phyloP scores from a whole-genome alignment of 2,797 vertebrate species.

The Sitta carolinensis region DNA sequence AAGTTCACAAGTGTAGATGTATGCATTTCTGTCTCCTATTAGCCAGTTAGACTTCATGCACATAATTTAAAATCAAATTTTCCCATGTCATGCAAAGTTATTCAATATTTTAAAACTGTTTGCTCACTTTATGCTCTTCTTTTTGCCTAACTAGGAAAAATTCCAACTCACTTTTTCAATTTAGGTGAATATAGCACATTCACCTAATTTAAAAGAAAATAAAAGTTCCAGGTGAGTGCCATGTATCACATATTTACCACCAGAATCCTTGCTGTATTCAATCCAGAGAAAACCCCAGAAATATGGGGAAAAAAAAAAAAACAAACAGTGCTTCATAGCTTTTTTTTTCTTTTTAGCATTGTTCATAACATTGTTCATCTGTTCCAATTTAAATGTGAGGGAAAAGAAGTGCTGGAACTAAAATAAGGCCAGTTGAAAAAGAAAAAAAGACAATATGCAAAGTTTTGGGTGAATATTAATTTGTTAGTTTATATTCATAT shows the following conservation, averaged over 20 bases:
- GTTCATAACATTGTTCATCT: neutral
- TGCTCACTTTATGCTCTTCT: neutral
- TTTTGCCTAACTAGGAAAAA: neutral
- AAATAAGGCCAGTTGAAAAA: neutral
- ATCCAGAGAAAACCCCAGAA: neutral
- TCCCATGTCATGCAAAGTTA: neutral
- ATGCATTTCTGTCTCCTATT: neutral
- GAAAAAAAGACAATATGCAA: neutral
- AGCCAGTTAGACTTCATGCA: neutral
- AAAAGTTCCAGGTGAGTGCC: neutral
- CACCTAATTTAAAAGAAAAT: neutral
- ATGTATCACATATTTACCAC: neutral
- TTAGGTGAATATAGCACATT: neutral
- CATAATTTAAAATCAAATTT: neutral
- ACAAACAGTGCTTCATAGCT: rapidly evolving
- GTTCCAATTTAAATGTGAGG: neutral
- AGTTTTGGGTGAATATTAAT: neutral
- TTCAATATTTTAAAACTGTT: neutral
- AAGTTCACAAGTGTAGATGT: neutral
- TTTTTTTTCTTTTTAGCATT: neutral
- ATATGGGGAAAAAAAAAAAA: neutral
- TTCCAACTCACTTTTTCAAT: neutral
- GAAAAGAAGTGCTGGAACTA: neutral
- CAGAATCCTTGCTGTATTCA: neutral
- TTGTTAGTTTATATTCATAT: neutral